Conservation (phyloP, 1,140 invertebrate genomes). For the Drosophila tristis region DNA sequence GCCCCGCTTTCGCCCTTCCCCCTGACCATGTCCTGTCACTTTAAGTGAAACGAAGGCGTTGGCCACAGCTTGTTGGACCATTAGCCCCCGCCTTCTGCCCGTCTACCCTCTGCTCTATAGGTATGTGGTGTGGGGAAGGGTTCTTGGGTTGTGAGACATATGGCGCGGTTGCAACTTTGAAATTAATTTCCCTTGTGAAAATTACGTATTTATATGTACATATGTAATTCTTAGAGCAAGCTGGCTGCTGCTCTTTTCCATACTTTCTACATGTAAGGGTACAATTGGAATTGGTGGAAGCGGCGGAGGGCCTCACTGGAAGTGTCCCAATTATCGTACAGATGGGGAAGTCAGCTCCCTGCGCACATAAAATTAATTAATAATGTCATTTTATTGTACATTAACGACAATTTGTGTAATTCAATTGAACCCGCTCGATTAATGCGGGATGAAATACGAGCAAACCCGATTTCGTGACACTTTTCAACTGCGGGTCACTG, state of each 20-base stretch:
- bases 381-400: slow-evolving; percentile 22
- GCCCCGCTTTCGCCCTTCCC: not conserved
- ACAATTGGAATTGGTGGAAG: not conserved
- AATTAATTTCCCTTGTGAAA: slow-evolving; percentile 64
- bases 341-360: slow-evolving; percentile 9
- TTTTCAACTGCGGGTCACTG: slow-evolving; percentile 11
- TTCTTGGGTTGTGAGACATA: not conserved
- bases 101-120: slow-evolving; percentile 5
- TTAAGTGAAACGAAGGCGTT: slow-evolving; percentile 55
- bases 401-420: slow-evolving; percentile 31
- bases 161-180: slow-evolving; percentile 45
- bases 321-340: slow-evolving; percentile 36
- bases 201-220: slow-evolving; percentile 10
- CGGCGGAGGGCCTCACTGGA: slow-evolving; percentile 8
- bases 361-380: slow-evolving; percentile 4
- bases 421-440: slow-evolving; percentile 36
- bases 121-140: not conserved
- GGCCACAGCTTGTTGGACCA: slow-evolving; percentile 53
- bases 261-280: slow-evolving; percentile 14
- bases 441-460: slow-evolving; percentile 35
- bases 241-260: slow-evolving; percentile 11
- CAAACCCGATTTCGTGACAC: slow-evolving; percentile 27
- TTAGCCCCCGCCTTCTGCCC: slow-evolving; percentile 27
- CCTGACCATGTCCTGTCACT: slow-evolving; percentile 45
- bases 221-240: slow-evolving; percentile 18